phyloP scores from a whole-genome alignment of 2,797 vertebrate species.

The Pteropus rufus region DNA sequence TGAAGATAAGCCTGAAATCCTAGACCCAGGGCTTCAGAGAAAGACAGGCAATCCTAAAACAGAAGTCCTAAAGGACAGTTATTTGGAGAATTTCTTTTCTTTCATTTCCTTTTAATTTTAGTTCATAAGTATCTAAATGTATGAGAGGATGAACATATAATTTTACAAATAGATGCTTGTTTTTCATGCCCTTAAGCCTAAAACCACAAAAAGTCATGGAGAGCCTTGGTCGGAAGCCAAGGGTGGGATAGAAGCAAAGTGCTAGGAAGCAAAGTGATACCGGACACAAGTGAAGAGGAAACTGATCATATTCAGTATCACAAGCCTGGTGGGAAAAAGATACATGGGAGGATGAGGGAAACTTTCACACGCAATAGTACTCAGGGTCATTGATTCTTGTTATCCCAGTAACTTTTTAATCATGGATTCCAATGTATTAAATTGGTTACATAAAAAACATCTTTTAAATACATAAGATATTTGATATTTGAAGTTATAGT shows the following conservation, averaged over 20 bases:
- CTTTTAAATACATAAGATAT: slow-evolving; percentile 22
- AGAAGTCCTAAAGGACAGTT: background rate
- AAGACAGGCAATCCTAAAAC: slow-evolving; percentile 7
- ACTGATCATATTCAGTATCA: background rate
- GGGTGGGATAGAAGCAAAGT: background rate
- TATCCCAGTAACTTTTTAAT: background rate
- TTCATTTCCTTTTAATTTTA: background rate
- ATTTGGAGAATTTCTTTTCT: background rate
- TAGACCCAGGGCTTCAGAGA: background rate
- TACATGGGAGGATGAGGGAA: background rate
- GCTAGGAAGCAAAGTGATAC: background rate
- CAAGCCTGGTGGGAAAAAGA: background rate
- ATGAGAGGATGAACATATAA: background rate
- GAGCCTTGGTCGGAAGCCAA: background rate
- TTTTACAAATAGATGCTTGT: background rate
- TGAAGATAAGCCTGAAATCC: slow-evolving; percentile 13
- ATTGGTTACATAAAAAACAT: background rate
- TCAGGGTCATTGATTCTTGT: background rate
- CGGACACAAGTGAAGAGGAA: background rate
- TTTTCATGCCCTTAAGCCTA: background rate
- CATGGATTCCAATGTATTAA: background rate
- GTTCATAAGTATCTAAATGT: background rate
- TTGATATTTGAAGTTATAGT: slow-evolving; percentile 35
- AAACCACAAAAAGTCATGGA: background rate
- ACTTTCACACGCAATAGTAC: background rate